Evolutionary conservation across 2,113 vertebrate genomes (phyloP), one percentile per base, ranked within the genome.

Genomic region (Cranoglanis bouderius): DNA sequence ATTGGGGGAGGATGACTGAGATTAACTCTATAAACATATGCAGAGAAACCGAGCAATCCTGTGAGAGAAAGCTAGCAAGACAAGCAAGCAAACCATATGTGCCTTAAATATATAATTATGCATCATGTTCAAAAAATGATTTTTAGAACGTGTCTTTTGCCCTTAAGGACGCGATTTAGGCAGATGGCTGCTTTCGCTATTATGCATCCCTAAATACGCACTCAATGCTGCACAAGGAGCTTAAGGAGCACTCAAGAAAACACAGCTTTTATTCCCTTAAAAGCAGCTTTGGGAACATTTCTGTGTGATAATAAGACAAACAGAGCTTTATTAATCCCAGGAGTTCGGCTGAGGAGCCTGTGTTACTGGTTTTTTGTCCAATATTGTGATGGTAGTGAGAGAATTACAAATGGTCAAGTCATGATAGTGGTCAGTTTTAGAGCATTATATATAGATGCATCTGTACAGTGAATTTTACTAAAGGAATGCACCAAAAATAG

Each of bases 21-120:
- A 83, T 74, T 88, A 88, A 83, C 65, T 87, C 43, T 65, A 72
- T 85, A 82, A 88, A 88, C 38, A 82, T 29, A 87, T 67, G 43
- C 78, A 77, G 35, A 63, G 43, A 85, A 78, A 38, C 40, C 84
- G 6, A 77, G 49, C 70, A 19, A 59, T 67, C 59, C 35, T 80
- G 63, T 77, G 51, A 84, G 78, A 70, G 59, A 53, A 59, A 75
- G 81, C 26, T 84, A 90, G 84, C 88, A 93, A 90, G 90, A 89
- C 91, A 83, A 90, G 77, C 84, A 82, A 82, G 89, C 82, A 87
- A 90, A 90, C 83, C 88, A 91, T 89, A 90, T 74, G 61, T 84
- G 65, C 59, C 55, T 89, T 90, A 88, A 92, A 92, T 87, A 90
- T 91, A 89, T 92, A 92, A 91, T 91, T 91, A 90, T 90, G 83